Evolutionary conservation across 2,797 vertebrate species (phyloP), one percentile per base, ranked within the genome.

Genomic region (Pseudochaenichthys georgianus): DNA sequence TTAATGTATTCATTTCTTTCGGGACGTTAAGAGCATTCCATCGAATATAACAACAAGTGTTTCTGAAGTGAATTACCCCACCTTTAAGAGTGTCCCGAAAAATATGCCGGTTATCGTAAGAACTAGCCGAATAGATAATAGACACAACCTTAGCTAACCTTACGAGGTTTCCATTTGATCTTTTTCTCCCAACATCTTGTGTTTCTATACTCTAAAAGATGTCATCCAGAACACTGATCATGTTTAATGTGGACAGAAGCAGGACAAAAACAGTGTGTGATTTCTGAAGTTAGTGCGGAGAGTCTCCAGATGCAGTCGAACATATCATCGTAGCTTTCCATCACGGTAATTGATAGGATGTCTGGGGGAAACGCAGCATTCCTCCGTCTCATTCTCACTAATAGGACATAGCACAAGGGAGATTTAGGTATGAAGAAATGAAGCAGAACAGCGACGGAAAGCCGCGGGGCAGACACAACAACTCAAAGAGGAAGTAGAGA

Each of bases 351-450:
- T 75, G 84, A 89, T 89, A 84, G 81, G 83, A 81, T 79, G 87
- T 92, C 87, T 88, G 81, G 86, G 77, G 73, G 64, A 54, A 87
- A 63, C 78, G 68, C 50, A 88, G 81, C 89, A 87, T 91, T 92
- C 88, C 75, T 87, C 46, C 31, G 82, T 90, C 90, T 92, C 85
- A 83, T 85, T 87, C 88, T 81, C 81, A 80, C 82, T 83, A 87
- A 91, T 83, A 81, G 83, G 81, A 88, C 75, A 78, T 76, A 16
- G 19, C 68, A 52, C 23, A 13, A 47, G 69, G 54, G 75, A 76
- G 70, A 77, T 52, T 76, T 50, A 68, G 76, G 82, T 72, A 57
- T 5, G 1, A 60, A 50, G 60, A 55, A 71, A 83, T 80, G 68
- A 64, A 28, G 70, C 52, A 55, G 70, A 77, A 51, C 60, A 31